phyloP scores from a whole-genome alignment of 2,113 vertebrate species.

The Abramis brama region DNA sequence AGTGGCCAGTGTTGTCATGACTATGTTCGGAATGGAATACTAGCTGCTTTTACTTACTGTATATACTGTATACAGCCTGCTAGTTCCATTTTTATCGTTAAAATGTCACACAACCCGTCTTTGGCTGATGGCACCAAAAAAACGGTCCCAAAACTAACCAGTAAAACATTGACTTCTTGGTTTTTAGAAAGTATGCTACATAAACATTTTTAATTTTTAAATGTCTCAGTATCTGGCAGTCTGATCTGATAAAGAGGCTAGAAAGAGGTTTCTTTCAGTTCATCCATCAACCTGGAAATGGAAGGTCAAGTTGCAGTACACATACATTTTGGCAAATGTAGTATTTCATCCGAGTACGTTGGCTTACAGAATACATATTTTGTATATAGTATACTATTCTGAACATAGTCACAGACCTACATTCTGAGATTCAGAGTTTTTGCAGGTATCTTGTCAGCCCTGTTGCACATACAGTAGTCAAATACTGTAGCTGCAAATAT shows the following conservation, averaged over 20 bases:
- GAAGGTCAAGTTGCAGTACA: neutral
- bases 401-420: neutral
- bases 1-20: neutral
- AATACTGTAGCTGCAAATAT: neutral
- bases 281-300: neutral
- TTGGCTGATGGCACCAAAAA: too few relatives aligned
- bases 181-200: too few relatives aligned
- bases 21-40: neutral
- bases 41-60: neutral
- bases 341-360: neutral
- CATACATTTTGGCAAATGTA: neutral
- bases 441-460: neutral
- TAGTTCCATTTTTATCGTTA: too few relatives aligned
- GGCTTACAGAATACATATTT: neutral
- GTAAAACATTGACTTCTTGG: too few relatives aligned
- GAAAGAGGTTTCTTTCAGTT: neutral
- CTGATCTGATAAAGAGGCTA: neutral
- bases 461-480: neutral
- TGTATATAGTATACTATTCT: neutral
- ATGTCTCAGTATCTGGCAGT: too few relatives aligned
- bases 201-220: too few relatives aligned
- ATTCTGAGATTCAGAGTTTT: neutral
- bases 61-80: neutral
- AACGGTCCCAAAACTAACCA: too few relatives aligned
- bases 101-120: too few relatives aligned